Percentiles rank a stretch among this genome's conserved stretches.
Conservation (phyloP, 2,888 invertebrate genomes). For the Leptopilina drosophilae region DNA sequence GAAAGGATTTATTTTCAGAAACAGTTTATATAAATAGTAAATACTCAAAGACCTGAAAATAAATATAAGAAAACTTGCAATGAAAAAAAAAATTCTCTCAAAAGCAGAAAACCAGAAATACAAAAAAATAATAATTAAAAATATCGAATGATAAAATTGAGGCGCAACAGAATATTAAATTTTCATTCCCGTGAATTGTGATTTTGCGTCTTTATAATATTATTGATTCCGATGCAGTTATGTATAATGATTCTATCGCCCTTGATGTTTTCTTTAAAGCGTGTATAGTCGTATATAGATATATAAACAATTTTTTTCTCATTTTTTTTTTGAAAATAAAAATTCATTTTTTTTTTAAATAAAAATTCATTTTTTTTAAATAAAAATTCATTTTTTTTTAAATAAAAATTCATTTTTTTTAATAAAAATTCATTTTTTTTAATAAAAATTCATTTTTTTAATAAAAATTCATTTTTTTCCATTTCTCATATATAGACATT, state of each 20-base stretch:
- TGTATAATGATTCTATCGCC: neutral
- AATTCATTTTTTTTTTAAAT: too few relatives aligned
- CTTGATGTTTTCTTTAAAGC: neutral
- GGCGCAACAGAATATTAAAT: slow-evolving; percentile 2
- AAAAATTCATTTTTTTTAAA: neutral
- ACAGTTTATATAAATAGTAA: neutral
- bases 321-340: neutral
- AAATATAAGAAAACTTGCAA: neutral
- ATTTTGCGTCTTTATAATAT: slow-evolving; percentile 22
- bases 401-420: too few relatives aligned
- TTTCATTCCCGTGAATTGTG: slow-evolving; percentile 4
- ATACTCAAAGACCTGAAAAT: neutral
- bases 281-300: too few relatives aligned
- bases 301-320: too few relatives aligned
- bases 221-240: neutral
- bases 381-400: too few relatives aligned
- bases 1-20: too few relatives aligned
- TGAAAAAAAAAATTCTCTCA: neutral
- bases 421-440: too few relatives aligned
- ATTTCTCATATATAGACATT: too few relatives aligned
- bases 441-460: too few relatives aligned
- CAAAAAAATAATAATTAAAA: neutral
- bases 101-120: neutral
- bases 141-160: neutral
- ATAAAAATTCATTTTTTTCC: too few relatives aligned